phyloP scores from a whole-genome alignment of 2,113 vertebrate species.

The Xiphias gladius region DNA sequence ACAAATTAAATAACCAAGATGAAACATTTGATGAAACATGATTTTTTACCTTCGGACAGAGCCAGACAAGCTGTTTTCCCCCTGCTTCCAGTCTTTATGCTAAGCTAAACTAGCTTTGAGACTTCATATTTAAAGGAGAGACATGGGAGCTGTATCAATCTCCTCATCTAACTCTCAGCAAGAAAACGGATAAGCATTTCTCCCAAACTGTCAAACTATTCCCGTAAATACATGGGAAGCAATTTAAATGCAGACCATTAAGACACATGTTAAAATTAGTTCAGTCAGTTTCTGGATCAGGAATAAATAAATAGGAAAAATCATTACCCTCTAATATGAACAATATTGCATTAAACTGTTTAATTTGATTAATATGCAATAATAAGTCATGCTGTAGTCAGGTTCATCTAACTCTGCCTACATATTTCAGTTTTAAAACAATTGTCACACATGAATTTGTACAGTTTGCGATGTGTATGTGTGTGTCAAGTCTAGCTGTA shows the following conservation, averaged over 20 bases:
- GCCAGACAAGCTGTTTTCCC: neutral
- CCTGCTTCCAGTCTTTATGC: neutral
- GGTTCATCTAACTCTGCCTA: neutral
- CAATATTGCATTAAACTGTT: neutral
- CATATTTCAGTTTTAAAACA: neutral
- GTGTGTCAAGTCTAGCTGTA: neutral
- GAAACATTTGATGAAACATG: too few relatives aligned
- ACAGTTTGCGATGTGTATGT: neutral
- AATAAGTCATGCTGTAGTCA: neutral
- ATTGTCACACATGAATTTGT: neutral
- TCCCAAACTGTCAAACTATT: neutral
- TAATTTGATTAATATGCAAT: neutral
- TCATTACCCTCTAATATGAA: neutral
- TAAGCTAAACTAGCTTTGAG: neutral
- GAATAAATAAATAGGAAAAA: neutral
- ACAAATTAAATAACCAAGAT: neutral
- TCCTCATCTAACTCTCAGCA: neutral
- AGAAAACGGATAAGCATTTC: neutral
- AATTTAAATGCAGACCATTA: neutral
- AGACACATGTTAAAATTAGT: neutral
- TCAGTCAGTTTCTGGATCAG: neutral
- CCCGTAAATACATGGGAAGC: neutral
- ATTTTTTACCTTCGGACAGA: neutral
- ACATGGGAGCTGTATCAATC: neutral
- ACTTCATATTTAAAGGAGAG: neutral